Evolutionary conservation across 2,797 vertebrate genomes (phyloP), one percentile per base, ranked within the genome.

Genomic region (Anguilla anguilla): DNA sequence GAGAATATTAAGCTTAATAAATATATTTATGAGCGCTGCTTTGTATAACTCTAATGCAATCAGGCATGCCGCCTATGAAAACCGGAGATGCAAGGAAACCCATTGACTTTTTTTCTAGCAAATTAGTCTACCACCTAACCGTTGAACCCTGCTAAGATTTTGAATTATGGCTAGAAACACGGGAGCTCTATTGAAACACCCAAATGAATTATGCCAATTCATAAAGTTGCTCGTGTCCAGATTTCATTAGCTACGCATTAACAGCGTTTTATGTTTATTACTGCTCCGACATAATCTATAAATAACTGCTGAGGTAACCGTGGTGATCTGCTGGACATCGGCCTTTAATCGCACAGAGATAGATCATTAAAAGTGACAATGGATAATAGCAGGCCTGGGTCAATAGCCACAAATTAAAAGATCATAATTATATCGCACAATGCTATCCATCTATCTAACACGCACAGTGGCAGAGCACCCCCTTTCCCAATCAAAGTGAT

Each of bases 221-320:
- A 97, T 97, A 98, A 98, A 98, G 96, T 98, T 97, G 97, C 97
- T 96, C 96, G 95, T 97, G 98, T 99, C 97, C 97, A 97, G 97
- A 98, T 99, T 99, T 99, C 97, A 99, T 98, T 98, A 98, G 97
- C 97, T 92, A 97, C 97, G 97, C 97, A 98, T 99, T 98, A 99
- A 97, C 97, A 95, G 96, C 95, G 97, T 96, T 97, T 98, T 97
- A 97, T 98, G 97, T 99, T 98, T 99, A 99, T 98, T 98, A 97
- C 97, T 93, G 96, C 94, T 96, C 96, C 97, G 97, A 98, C 97
- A 98, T 96, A 96, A 96, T 98, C 97, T 98, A 98, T 99, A 99
- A 99, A 98, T 98, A 99, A 98, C 96, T 96, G 95, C 96, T 97
- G 97, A 97, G 96, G 96, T 97, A 96, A 97, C 96, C 95, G 96